These are phyloP conservation scores for Paramuricea clavata DNA, from an alignment of 92 coral and sea anemone genomes.

Conservation along the genomic window DNA sequence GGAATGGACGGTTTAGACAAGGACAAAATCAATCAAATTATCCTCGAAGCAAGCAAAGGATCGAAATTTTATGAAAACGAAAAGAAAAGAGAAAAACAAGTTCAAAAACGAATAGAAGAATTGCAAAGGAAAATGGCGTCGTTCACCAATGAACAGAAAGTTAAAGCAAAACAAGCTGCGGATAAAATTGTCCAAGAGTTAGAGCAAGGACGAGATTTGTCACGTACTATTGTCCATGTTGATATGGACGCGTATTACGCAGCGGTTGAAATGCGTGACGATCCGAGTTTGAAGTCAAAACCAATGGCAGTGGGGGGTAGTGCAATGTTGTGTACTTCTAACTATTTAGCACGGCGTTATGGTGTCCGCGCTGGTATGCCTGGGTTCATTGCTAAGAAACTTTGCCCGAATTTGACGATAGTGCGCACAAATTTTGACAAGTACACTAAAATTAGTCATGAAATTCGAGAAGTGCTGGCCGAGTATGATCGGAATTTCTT, in stretches of 20 bases:
- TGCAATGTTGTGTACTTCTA: constrained; percentile 94
- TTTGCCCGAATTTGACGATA: constrained; percentile 88
- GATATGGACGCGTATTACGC: constrained; percentile 99
- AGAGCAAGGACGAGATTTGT: constrained; percentile 84
- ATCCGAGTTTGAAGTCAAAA: constrained; percentile 83
- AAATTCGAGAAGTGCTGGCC: constrained; percentile 78
- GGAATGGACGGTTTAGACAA: constrained; percentile 97
- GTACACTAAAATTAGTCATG: constrained; percentile 80
- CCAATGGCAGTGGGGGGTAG: constrained; percentile 97
- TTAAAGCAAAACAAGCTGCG: constrained; percentile 73
- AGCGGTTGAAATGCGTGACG: constrained; percentile 93
- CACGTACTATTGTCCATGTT: constrained; percentile 90
- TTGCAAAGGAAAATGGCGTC: constrained; percentile 68
- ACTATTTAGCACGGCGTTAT: constrained; percentile 89
- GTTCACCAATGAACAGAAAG: constrained; percentile 71
- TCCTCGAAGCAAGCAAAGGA: constrained; percentile 96
- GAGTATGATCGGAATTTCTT: constrained; percentile 87
- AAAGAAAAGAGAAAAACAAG: constrained; percentile 85
- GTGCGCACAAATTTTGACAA: constrained; percentile 86
- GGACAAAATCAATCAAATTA: constrained; percentile 89
- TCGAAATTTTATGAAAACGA: constrained; percentile 95
- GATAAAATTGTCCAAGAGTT: constrained; percentile 80
- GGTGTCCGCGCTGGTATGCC: constrained; percentile 99
- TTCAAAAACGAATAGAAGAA: constrained; percentile 77
- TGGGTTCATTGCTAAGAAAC: constrained; percentile 96